Evolutionary conservation across 2,113 vertebrate genomes (phyloP).

Genomic region (Oncorhynchus nerka): DNA sequence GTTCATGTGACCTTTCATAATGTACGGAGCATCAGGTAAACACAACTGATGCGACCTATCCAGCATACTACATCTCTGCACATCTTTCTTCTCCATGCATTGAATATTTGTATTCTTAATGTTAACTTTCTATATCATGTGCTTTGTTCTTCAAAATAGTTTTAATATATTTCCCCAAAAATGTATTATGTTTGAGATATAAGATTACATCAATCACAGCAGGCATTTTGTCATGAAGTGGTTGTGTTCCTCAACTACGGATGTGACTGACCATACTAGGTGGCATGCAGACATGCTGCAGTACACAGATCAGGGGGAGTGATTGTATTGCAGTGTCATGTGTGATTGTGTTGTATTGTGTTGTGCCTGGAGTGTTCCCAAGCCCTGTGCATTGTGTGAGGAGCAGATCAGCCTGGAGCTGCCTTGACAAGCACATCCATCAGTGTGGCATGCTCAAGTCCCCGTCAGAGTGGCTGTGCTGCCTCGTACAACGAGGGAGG

Average conservation of each 20-base stretch:
- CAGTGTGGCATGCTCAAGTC: slow-evolving; percentile 70
- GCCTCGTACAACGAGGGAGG: slow-evolving; percentile 73
- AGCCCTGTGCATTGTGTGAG: slow-evolving; percentile 40
- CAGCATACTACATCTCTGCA: not conserved
- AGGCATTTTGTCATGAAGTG: not conserved
- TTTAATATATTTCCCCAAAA: not conserved
- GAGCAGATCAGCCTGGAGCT: slow-evolving; percentile 62
- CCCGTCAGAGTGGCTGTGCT: slow-evolving; percentile 67
- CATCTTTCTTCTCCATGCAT: not conserved
- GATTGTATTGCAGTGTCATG: slow-evolving; percentile 8
- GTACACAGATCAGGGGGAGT: slow-evolving; percentile 21
- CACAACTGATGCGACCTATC: not conserved
- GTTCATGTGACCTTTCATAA: not conserved
- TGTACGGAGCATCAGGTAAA: not conserved
- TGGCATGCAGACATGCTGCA: slow-evolving; percentile 1
- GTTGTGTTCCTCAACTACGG: not conserved
- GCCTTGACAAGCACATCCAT: slow-evolving; percentile 78
- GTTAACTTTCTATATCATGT: not conserved
- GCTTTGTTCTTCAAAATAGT: too few species aligned
- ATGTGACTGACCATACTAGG: not conserved
- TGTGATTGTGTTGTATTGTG: slow-evolving; percentile 53
- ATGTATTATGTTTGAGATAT: not conserved
- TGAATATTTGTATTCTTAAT: not conserved
- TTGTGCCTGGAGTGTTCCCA: slow-evolving; percentile 16
- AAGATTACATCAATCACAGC: not conserved